Evolutionary conservation across 2,797 vertebrate genomes (phyloP), one percentile per base, ranked within the genome.

Genomic region (Schizopygopsis malacanthus): DNA sequence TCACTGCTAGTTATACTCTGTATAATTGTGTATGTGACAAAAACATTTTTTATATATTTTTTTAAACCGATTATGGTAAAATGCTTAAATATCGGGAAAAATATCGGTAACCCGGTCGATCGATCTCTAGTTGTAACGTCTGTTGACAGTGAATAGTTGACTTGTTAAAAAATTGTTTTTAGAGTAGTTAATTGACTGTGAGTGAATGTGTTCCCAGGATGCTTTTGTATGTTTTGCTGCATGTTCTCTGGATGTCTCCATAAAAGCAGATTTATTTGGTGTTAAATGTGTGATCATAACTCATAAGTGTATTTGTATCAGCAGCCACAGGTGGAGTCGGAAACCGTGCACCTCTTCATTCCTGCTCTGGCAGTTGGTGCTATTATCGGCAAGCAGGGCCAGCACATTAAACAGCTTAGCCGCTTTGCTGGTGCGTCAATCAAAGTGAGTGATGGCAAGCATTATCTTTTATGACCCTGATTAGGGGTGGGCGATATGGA

Each of bases 331-430:
- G 96, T 96, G 0, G 98, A 99, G 91, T 98, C 97, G 0, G 98
- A 99, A 95, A 99, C 98, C 0, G 98, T 99, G 91, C 96, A 99
- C 93, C 95, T 99, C 89, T 99, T 99, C 92, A 99, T 99, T 93
- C 98, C 98, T 56, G 97, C 98, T 2, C 95, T 99, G 77, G 97
- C 98, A 8, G 98, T 99, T 10, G 98, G 98, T 75, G 98, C 98
- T 92, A 99, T 99, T 93, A 99, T 99, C 12, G 98, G 98, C 91
- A 99, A 99, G 94, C 98, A 99, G 94, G 98, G 98, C 91, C 98
- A 99, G 91, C 98, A 99, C 94, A 99, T 99, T 95, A 99, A 99
- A 93, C 98, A 99, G 93, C 97, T 99, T 88, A 98, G 98, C 76
- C 98, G 97, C 87, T 99, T 98, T 90, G 98, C 98, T 59, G 98